These are phyloP conservation scores for Napeogenes sylphis DNA, from an alignment of 2,888 invertebrate species.

Conservation along the genomic window DNA sequence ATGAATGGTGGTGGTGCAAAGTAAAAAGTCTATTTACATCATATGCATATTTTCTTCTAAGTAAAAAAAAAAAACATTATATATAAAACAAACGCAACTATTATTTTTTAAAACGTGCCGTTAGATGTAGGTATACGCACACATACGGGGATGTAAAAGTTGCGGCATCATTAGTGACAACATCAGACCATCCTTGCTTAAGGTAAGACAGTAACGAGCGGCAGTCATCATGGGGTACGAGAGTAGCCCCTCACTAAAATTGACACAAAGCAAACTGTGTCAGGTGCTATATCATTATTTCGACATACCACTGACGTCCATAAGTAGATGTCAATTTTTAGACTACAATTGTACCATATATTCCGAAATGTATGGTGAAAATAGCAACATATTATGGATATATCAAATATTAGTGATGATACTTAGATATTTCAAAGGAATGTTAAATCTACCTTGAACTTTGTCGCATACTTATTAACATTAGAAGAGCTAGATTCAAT, in stretches of 20 bases:
- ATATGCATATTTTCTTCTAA: slow-evolving; percentile 61
- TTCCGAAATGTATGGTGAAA: background rate
- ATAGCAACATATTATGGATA: background rate
- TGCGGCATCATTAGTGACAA: slow-evolving; percentile 66
- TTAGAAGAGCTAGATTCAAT: slow-evolving; percentile 6
- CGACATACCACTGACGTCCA: slow-evolving; percentile 33
- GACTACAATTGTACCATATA: background rate
- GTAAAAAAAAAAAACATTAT: slow-evolving; percentile 41
- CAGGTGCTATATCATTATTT: slow-evolving; percentile 66
- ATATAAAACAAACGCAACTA: slow-evolving; percentile 5
- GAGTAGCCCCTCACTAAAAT: slow-evolving; percentile 69
- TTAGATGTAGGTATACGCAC: background rate
- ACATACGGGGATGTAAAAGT: slow-evolving; percentile 18
- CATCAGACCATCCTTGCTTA: slow-evolving; percentile 51
- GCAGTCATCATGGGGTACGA: slow-evolving; percentile 62
- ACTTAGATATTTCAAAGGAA: background rate
- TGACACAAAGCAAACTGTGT: slow-evolving; percentile 70
- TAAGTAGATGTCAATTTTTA: slow-evolving; percentile 9
- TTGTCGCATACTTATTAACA: slow-evolving; percentile 10
- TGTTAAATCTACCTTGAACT: slow-evolving; percentile 9
- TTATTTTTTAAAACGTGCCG: background rate
- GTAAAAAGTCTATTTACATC: slow-evolving; percentile 72
- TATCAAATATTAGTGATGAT: background rate
- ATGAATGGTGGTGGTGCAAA: slow-evolving; percentile 67
- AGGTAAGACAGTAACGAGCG: slow-evolving; percentile 73